Conservation (phyloP, 1,140 invertebrate species). For the Andricus grossulariae region DNA sequence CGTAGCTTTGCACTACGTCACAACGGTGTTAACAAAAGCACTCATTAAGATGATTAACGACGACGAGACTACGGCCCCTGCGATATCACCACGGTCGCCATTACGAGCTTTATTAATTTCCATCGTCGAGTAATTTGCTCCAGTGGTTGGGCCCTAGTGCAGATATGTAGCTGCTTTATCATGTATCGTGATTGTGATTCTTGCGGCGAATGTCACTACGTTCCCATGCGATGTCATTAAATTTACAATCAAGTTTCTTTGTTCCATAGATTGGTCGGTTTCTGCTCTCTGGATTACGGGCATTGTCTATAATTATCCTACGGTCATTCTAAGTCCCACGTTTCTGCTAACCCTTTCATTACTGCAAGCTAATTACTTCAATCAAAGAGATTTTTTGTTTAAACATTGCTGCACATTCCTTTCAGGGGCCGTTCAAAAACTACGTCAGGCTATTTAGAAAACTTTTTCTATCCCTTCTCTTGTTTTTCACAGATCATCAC, state of each 20-base stretch:
- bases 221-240: slow-evolving; percentile 8
- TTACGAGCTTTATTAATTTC: slow-evolving; percentile 75
- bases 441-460: too few relatives aligned
- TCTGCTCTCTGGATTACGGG: neutral
- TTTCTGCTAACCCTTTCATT: slow-evolving; percentile 6
- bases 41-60: slow-evolving; percentile 75
- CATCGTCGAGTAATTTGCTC: slow-evolving; percentile 73
- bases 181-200: slow-evolving; percentile 24
- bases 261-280: neutral
- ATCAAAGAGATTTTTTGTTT: neutral
- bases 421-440: too few relatives aligned
- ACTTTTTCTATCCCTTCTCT: too few relatives aligned
- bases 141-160: slow-evolving; percentile 34
- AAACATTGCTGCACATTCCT: too few relatives aligned
- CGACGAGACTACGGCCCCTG: slow-evolving; percentile 59
- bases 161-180: slow-evolving; percentile 7
- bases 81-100: slow-evolving; percentile 63
- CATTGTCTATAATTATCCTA: slow-evolving; percentile 24
- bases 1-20: slow-evolving; percentile 45
- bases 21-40: slow-evolving; percentile 71
- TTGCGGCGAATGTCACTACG: slow-evolving; percentile 7
- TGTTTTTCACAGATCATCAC: too few relatives aligned
- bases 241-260: slow-evolving; percentile 28
- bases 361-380: neutral
- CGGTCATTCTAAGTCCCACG: neutral